These are phyloP conservation scores for Thryonomys swinderianus DNA, from an alignment of 2,113 vertebrate species.

Conservation along the genomic window DNA sequence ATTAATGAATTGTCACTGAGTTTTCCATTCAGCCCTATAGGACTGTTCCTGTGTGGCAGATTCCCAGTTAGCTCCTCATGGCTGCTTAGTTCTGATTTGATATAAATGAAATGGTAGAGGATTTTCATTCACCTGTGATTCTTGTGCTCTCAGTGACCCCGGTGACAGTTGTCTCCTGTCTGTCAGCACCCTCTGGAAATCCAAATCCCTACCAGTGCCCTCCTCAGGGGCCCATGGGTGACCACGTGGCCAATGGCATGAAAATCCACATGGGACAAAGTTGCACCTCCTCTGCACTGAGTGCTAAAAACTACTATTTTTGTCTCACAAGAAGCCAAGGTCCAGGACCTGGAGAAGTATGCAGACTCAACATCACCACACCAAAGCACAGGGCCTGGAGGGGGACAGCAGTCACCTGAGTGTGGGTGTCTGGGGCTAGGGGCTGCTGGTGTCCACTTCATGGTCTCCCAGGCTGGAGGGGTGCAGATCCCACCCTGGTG, in stretches of 20 bases:
- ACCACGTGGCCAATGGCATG: background rate
- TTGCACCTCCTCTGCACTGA: background rate
- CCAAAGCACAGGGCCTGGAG: background rate
- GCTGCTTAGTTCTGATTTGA: constrained; percentile 15
- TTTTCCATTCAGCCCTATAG: background rate
- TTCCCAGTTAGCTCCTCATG: background rate
- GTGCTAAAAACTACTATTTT: background rate
- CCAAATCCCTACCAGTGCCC: background rate
- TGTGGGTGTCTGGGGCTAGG: background rate
- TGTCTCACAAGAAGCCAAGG: background rate
- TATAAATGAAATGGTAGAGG: background rate
- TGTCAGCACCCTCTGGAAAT: constrained; percentile 11
- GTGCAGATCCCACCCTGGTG: background rate
- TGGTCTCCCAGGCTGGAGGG: background rate
- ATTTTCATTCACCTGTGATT: background rate
- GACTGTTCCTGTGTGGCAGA: background rate
- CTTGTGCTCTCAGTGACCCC: background rate
- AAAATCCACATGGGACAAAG: background rate
- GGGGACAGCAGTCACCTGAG: background rate
- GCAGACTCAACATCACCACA: background rate
- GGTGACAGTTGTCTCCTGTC: background rate
- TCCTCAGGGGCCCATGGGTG: background rate
- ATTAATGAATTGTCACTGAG: background rate
- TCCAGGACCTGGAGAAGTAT: background rate
- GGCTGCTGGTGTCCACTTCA: background rate